Conservation (phyloP, 2,797 vertebrate genomes). For the Emys orbicularis region DNA sequence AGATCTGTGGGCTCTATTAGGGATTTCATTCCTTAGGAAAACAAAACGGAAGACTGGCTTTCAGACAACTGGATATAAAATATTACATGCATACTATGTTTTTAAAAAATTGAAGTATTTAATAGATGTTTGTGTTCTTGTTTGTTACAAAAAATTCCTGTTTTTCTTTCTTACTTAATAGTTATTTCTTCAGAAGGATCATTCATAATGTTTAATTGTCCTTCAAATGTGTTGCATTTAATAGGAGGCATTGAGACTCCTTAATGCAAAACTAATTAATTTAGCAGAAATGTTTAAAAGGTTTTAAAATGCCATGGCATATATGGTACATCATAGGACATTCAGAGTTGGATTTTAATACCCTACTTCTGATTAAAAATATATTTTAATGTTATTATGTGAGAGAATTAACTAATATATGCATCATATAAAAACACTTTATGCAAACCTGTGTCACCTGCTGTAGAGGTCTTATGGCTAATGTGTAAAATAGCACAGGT, state of each 20-base stretch:
- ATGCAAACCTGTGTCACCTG: slow-evolving; percentile 76
- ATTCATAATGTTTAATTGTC: slow-evolving; percentile 81
- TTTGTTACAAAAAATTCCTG: slow-evolving; percentile 67
- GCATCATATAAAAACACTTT: slow-evolving; percentile 78
- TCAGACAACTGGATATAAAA: slow-evolving; percentile 68
- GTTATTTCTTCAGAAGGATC: slow-evolving; percentile 74
- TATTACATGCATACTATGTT: slow-evolving; percentile 42
- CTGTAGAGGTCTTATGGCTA: slow-evolving; percentile 60
- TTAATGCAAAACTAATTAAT: slow-evolving; percentile 85
- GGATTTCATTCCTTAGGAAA: slow-evolving; percentile 67
- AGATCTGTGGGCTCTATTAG: slow-evolving; percentile 71
- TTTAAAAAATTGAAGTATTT: slow-evolving; percentile 51
- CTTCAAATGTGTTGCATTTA: slow-evolving; percentile 83
- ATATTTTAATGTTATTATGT: slow-evolving; percentile 83
- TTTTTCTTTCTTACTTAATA: slow-evolving; percentile 72
- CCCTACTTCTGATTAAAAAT: slow-evolving; percentile 81
- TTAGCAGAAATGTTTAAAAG: slow-evolving; percentile 86
- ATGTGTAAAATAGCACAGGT: slow-evolving; percentile 50
- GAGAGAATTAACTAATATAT: slow-evolving; percentile 80
- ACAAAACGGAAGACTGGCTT: slow-evolving; percentile 75
- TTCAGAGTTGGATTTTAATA: slow-evolving; percentile 82
- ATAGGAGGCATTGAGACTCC: slow-evolving; percentile 78
- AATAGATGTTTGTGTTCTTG: slow-evolving; percentile 59
- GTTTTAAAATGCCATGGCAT: slow-evolving; percentile 84
- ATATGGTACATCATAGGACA: slow-evolving; percentile 80